These are phyloP conservation scores for Andinoacara biseriatus DNA, from an alignment of 2,113 vertebrate species.

Conservation along the genomic window DNA sequence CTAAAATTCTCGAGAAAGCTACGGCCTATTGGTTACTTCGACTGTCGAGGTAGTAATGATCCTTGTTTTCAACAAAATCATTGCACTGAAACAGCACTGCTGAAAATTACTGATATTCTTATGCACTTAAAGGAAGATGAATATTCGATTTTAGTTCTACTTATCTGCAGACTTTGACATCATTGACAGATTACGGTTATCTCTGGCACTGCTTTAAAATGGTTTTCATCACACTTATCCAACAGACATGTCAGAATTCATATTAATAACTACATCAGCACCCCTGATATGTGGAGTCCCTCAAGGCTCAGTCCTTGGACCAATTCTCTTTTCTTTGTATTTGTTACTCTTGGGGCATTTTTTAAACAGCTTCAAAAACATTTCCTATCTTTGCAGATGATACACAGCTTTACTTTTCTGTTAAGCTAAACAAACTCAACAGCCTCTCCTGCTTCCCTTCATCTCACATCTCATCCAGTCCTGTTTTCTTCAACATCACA, in stretches of 20 bases:
- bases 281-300: too few species aligned
- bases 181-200: neutral
- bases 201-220: neutral
- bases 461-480: too few species aligned
- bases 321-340: too few species aligned
- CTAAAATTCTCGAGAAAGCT: neutral
- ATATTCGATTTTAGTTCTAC: neutral
- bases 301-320: too few species aligned
- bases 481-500: too few species aligned
- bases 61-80: neutral
- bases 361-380: too few species aligned
- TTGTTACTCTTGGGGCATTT: too few species aligned
- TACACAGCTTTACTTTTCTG: too few species aligned
- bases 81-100: neutral
- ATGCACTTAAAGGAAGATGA: neutral
- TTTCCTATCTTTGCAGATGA: too few species aligned
- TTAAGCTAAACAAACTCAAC: too few species aligned
- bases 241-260: neutral
- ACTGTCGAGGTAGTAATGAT: neutral
- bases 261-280: neutral
- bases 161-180: neutral
- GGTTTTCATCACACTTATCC: neutral
- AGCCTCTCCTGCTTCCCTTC: too few species aligned
- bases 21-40: neutral
- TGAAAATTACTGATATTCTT: neutral